These are phyloP conservation scores for Megalurothrips usitatus DNA, from an alignment of 2,888 invertebrate species.

Conservation along the genomic window DNA sequence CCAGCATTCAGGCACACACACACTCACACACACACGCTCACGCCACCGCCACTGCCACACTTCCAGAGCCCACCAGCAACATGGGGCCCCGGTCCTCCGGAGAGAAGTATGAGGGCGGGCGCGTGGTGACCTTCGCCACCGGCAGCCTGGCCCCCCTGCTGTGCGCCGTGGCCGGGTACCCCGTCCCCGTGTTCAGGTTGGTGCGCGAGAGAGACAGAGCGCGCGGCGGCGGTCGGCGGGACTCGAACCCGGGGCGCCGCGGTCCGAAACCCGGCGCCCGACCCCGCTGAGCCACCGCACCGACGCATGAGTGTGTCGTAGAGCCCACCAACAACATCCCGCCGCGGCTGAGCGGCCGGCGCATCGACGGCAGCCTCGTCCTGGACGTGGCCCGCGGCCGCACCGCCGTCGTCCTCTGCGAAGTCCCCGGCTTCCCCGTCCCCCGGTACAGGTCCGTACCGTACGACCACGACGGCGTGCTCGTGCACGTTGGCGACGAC, in stretches of 20 bases:
- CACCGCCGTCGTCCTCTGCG: conserved; percentile 40
- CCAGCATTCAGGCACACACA: not conserved
- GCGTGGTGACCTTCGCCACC: conserved; percentile 38
- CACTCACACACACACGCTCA: not conserved
- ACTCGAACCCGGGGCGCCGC: too few species aligned
- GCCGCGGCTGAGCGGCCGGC: conserved; percentile 46
- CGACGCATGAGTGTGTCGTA: conserved; percentile 41
- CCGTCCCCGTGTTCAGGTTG: conserved; percentile 44
- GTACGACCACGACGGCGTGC: not conserved
- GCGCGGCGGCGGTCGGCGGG: too few species aligned
- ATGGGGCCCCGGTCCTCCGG: conserved; percentile 49
- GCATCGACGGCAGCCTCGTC: conserved; percentile 39
- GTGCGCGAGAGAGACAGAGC: not conserved
- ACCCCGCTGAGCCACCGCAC: conserved; percentile 26
- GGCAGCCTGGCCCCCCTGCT: conserved; percentile 40
- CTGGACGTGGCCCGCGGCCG: conserved; percentile 34
- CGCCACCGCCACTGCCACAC: not conserved
- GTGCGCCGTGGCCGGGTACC: conserved; percentile 43
- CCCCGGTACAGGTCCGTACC: conserved; percentile 41
- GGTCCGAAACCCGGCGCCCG: too few species aligned
- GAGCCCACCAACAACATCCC: conserved; percentile 50
- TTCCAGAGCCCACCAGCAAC: conserved; percentile 50
- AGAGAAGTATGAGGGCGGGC: conserved; percentile 41
- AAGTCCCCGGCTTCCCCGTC: conserved; percentile 42
- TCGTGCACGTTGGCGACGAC: not conserved